Percentiles rank a stretch among this genome's conserved stretches.
phyloP scores from a whole-genome alignment of 1,140 invertebrate species.

The Cataglyphis hispanica region DNA sequence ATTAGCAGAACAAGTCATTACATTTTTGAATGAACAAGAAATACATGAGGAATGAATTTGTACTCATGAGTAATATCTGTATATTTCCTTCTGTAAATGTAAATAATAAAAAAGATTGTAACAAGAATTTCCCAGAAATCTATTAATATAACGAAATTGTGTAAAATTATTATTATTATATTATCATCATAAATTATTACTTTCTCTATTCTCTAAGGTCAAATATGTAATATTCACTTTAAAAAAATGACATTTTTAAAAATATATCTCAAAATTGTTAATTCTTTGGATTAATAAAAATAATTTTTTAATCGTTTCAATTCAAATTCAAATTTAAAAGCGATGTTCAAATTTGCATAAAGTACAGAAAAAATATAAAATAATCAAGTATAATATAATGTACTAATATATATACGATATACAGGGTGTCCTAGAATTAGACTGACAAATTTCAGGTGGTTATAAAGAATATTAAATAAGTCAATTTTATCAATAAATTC shows the following conservation, averaged over 20 bases:
- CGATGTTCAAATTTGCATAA: too few relatives aligned
- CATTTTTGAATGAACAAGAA: constrained; percentile 83
- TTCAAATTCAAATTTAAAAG: too few relatives aligned
- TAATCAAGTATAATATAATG: too few relatives aligned
- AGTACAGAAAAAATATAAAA: too few relatives aligned
- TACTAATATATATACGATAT: too few relatives aligned
- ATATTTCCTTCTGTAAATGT: background rate
- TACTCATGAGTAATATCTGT: background rate
- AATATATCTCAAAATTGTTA: background rate
- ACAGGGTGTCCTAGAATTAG: too few relatives aligned
- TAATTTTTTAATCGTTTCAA: too few relatives aligned
- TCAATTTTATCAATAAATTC: too few relatives aligned
- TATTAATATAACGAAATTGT: background rate
- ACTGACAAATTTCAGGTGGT: too few relatives aligned
- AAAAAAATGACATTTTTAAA: background rate
- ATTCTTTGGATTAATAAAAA: background rate
- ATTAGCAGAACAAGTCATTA: constrained; percentile 87
- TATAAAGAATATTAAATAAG: too few relatives aligned
- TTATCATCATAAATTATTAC: background rate
- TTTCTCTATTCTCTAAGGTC: background rate
- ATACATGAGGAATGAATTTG: constrained; percentile 55
- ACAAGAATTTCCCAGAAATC: background rate
- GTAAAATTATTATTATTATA: background rate
- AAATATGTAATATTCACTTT: background rate
- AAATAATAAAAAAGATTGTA: background rate